A percentile compares a stretch with the other conserved stretches of the same genome.
Evolutionary conservation across 1,140 invertebrate genomes (phyloP).

Genomic region (Drosophila yakuba): DNA sequence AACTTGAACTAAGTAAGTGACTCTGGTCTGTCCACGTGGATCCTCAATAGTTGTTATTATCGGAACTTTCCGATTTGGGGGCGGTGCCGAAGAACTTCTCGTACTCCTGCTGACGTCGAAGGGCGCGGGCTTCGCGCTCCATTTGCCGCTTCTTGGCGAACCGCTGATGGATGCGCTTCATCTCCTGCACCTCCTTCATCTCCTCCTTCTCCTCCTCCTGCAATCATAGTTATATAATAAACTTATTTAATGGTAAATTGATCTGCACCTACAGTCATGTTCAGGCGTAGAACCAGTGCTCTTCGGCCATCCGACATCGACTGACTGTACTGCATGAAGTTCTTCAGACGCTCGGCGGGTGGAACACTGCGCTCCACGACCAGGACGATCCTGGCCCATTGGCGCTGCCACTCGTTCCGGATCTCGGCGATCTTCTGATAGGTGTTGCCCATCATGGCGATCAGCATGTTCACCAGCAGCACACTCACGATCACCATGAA

Average conservation of each 20-base stretch:
- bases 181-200: conserved; percentile 96
- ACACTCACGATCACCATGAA: conserved; percentile 99
- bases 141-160: conserved; percentile 89
- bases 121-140: conserved; percentile 72
- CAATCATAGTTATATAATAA: not conserved
- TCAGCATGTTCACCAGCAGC: conserved; percentile 98
- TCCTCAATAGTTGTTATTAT: conserved; percentile 66
- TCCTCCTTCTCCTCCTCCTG: conserved; percentile 96
- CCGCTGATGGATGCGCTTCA: conserved; percentile 93
- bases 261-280: conserved; percentile 89
- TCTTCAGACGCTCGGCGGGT: conserved; percentile 92
- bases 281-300: conserved; percentile 93
- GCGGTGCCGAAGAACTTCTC: conserved; percentile 79
- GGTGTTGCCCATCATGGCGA: conserved; percentile 99
- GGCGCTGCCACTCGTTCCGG: conserved; percentile 98
- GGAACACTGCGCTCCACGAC: conserved; percentile 98
- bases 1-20: conserved; percentile 67
- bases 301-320: conserved; percentile 96
- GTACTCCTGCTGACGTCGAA: conserved; percentile 74
- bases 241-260: not conserved
- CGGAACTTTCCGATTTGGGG: conserved; percentile 54
- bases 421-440: conserved; percentile 99
- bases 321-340: conserved; percentile 96
- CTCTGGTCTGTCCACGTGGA: conserved; percentile 3
- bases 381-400: conserved; percentile 99